A percentile compares a stretch with the other conserved stretches of the same genome.
Evolutionary conservation across 1,140 invertebrate species (phyloP).

Genomic region (Rhizoglyphus robini): DNA sequence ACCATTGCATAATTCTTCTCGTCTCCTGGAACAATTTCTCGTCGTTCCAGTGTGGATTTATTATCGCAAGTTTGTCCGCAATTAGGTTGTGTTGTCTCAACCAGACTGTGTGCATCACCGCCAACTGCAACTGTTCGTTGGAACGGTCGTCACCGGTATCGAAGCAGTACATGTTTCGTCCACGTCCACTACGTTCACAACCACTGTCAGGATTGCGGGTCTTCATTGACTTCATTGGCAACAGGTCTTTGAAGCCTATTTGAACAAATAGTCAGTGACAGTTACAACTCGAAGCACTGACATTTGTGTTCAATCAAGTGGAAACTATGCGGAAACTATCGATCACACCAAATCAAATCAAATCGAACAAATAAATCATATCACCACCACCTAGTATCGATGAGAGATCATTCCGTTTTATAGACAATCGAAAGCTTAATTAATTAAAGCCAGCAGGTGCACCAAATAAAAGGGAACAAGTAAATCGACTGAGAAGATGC

Average conservation of each 20-base stretch:
- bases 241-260: slow-evolving; percentile 56
- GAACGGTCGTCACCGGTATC: slow-evolving; percentile 47
- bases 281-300: background rate
- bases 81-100: slow-evolving; percentile 79
- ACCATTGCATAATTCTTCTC: slow-evolving; percentile 56
- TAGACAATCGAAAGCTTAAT: too few species aligned
- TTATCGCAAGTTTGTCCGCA: slow-evolving; percentile 51
- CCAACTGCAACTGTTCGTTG: slow-evolving; percentile 72
- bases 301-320: too few species aligned
- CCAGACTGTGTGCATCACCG: slow-evolving; percentile 72
- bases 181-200: slow-evolving; percentile 54
- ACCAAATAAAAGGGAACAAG: too few species aligned
- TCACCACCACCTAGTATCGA: too few species aligned
- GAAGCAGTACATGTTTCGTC: slow-evolving; percentile 64
- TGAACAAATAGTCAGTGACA: background rate
- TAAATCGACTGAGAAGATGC: too few species aligned
- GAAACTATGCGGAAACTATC: too few species aligned
- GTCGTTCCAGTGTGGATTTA: slow-evolving; percentile 76
- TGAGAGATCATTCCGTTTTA: too few species aligned
- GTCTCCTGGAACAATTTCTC: slow-evolving; percentile 76
- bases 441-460: too few species aligned
- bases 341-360: too few species aligned
- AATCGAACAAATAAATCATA: too few species aligned
- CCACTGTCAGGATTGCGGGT: slow-evolving; percentile 77
- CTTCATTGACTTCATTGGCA: slow-evolving; percentile 81